Evolutionary conservation across 2,113 vertebrate species (phyloP), one percentile per base, ranked within the genome.

Genomic region (Ictalurus punctatus): DNA sequence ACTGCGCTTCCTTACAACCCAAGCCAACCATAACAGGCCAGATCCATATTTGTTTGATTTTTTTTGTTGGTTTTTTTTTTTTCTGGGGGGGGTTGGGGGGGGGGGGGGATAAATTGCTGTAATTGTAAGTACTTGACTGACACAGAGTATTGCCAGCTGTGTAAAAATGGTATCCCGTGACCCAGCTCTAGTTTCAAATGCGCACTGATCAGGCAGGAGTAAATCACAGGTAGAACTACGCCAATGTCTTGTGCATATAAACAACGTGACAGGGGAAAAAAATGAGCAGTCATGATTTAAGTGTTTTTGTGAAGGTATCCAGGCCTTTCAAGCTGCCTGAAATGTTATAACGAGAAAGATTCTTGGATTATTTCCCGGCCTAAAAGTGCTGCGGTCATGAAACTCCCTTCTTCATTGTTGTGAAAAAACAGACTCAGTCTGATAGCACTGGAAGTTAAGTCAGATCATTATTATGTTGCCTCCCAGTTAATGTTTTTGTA

Each of bases 241-340:
- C n/a, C 13, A 54, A 34, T 40, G 61, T 63, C 61, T 25, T 52
- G 34, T 6, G 27, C 76, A 71, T 58, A 71, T 69, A 82, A 87
- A 82, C 86, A 87, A 37, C 2, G 19, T 48, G 65, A 83, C 65
- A 27, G 21, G 16, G 30, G 1, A 23, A 56, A 74, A 54, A 85
- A 54, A 34, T 2, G 21, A n/a, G 86, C 76, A 69, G 63, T 27
- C 3, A 13, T 54, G 69, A 82, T 86, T 84, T 59, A 81, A 73
- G 79, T 44, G 78, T 34, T 83, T 90, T 76, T 14, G 56, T 78
- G 80, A 90, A 69, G 73, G 44, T 84, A 21, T 84, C 82, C 86
- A 90, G 81, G 44, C 58, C 30, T 56, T 59, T 54, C 17, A 12
- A 79, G 58, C 34, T 21, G 56, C 44, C 85, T 81, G 52, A 59